Base-by-base conservation (phyloP, 1,140 invertebrate species). In the Aradophagus sp. region DNA sequence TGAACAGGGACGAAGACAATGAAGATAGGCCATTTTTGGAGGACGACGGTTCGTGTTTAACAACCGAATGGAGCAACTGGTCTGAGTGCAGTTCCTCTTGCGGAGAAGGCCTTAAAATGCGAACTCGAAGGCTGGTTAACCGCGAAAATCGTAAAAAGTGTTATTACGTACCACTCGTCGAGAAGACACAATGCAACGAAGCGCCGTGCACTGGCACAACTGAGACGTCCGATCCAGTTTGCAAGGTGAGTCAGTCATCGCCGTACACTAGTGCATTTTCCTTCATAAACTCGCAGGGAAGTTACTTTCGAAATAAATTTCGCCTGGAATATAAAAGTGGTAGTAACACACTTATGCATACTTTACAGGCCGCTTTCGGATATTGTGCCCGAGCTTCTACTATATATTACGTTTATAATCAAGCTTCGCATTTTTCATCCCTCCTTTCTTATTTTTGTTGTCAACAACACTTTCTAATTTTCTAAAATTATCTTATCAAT, bases 61-160 rank as follows among this genome's bases (percentile, higher is more conserved):
- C 91, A 0, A 89, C 89, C 1, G 87, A 89, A 8, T 97, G 95
- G 95, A 87, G 89, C 12, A 80, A 87, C 0, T 97, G 93, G 94
- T 92, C 92, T 4, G 89, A 92, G 59, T 97, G 95, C 81, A 94
- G 93, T 0, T 89, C 89, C 1, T 91, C 91, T 5, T 97, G 95
- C 80, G 95, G 94, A 1, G 84, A 91, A 23, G 95, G 95, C 0
- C 84, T 93, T 27, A 89, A 87, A 77, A 91, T 93, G 82, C 86
- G 94, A 19, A 90, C 89, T 0, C 84, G 95, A 13, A 86, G 87
- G 13, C 96, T 96, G 80, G 68, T 90, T 0, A 88, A 95, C 78
- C 89, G 87, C 16, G 88, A 90, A 86, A 92, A 92, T 10, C 88
- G 90, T 32, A 95, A 95, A 80, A 93, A 91, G 52, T 95, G 93